phyloP scores from a whole-genome alignment of 2,888 invertebrate species.

The Stramonita haemastoma region DNA sequence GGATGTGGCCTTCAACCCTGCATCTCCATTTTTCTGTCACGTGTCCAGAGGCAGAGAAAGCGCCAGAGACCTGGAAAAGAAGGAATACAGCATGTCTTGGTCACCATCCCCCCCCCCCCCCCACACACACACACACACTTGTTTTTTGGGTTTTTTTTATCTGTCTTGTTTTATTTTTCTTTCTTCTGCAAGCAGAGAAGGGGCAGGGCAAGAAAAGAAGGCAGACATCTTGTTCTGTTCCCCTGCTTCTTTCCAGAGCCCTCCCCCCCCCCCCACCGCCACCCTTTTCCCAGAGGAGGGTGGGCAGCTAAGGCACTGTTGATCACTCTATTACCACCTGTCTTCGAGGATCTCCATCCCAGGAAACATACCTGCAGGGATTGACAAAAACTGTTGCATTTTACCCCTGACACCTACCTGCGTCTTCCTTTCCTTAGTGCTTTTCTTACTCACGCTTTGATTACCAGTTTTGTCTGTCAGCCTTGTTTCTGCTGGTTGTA shows the following conservation, averaged over 20 bases:
- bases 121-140: too few relatives aligned
- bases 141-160: too few relatives aligned
- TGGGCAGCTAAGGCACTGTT: slow-evolving; percentile 44
- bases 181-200: not conserved
- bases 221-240: not conserved
- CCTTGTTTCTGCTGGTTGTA: too few relatives aligned
- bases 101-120: not conserved
- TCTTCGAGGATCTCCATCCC: slow-evolving; percentile 24
- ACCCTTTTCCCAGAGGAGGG: slow-evolving; percentile 3
- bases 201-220: not conserved
- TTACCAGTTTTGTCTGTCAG: too few relatives aligned
- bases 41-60: not conserved
- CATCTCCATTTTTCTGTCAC: not conserved
- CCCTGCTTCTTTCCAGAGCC: not conserved
- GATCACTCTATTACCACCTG: slow-evolving; percentile 49
- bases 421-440: too few relatives aligned
- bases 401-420: not conserved
- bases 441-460: too few relatives aligned
- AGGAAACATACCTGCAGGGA: not conserved
- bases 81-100: not conserved
- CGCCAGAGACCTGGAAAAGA: too few relatives aligned
- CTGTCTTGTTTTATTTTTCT: not conserved
- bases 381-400: not conserved
- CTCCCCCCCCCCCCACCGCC: too few relatives aligned
- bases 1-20: not conserved